phyloP scores from a whole-genome alignment of 1,140 invertebrate genomes.

The Leptinotarsa lineolata region DNA sequence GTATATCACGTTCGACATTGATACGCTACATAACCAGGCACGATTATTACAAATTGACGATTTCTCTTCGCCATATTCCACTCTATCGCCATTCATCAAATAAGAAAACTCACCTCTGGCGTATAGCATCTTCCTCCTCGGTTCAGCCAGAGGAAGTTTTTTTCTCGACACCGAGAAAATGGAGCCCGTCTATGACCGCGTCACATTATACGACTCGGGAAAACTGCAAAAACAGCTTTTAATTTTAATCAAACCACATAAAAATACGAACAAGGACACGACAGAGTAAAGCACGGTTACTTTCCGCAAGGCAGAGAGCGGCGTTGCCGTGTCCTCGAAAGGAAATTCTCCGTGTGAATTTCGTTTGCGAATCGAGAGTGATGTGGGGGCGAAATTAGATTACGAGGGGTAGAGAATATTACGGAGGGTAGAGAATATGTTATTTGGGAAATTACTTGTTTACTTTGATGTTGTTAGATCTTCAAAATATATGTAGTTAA shows the following conservation, averaged over 20 bases:
- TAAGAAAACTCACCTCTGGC: not conserved
- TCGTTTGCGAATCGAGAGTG: too few species aligned
- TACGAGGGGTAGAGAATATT: too few species aligned
- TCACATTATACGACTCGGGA: slow-evolving; percentile 1
- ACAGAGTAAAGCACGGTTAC: slow-evolving; percentile 30
- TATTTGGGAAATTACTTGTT: too few species aligned
- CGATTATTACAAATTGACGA: not conserved
- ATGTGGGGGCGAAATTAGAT: too few species aligned
- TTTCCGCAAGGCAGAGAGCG: slow-evolving; percentile 23
- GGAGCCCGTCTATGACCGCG: not conserved
- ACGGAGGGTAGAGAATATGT: too few species aligned
- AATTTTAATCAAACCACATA: slow-evolving; percentile 28
- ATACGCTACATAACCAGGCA: not conserved
- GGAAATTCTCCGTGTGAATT: slow-evolving; percentile 14
- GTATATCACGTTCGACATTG: too few species aligned
- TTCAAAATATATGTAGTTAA: too few species aligned
- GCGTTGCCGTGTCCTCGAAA: slow-evolving; percentile 12
- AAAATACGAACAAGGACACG: slow-evolving; percentile 31
- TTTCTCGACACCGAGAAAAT: slow-evolving; percentile 1
- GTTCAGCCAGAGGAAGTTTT: not conserved
- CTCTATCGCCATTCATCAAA: not conserved
- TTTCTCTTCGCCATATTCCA: not conserved
- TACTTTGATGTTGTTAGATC: too few species aligned
- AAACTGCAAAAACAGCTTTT: slow-evolving; percentile 24
- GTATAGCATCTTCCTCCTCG: not conserved